These are phyloP conservation scores for Passerina amoena DNA, from an alignment of 2,113 vertebrate species.

Conservation along the genomic window DNA sequence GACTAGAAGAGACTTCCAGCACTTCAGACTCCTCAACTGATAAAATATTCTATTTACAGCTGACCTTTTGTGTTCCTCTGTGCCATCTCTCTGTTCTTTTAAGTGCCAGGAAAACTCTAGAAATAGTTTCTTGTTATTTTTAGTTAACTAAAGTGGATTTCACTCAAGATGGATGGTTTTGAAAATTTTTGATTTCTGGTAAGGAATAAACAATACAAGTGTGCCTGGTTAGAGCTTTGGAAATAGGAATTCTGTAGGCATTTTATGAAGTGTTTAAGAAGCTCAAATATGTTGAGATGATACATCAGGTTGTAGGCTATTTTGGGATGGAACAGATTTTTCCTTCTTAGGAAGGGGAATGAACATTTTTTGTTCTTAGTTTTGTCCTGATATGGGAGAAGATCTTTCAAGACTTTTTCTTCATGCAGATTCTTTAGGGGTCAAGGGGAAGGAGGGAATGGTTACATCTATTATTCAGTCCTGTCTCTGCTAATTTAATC, in stretches of 20 bases:
- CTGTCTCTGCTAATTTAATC: neutral
- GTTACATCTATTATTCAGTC: neutral
- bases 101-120: neutral
- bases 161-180: neutral
- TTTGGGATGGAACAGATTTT: neutral
- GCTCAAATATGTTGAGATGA: neutral
- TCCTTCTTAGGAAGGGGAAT: neutral
- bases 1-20: neutral
- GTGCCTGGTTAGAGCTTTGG: neutral
- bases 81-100: neutral
- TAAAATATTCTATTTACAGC: neutral
- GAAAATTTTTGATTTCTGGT: neutral
- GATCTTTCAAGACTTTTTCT: neutral
- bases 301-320: neutral
- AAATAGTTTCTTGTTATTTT: neutral
- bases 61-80: neutral
- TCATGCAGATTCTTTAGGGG: neutral
- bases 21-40: neutral
- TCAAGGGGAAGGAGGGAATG: neutral
- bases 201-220: neutral
- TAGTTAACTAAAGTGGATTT: neutral
- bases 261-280: neutral
- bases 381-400: neutral
- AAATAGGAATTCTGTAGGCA: neutral
- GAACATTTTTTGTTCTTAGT: neutral